phyloP scores from a whole-genome alignment of 2,888 invertebrate genomes.

The Cantharis lateralis region DNA sequence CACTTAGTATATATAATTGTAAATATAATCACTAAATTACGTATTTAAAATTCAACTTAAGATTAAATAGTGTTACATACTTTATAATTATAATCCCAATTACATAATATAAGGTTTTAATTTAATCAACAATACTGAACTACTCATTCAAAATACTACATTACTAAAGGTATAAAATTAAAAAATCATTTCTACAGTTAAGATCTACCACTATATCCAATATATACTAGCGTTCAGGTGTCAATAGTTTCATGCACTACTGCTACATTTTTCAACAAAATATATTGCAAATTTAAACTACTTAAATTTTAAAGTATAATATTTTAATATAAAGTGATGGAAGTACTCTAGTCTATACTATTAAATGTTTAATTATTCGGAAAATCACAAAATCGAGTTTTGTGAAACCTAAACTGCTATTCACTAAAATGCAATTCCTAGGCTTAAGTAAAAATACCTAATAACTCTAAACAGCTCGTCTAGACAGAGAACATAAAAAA shows the following conservation, averaged over 20 bases:
- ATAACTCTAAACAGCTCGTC: neutral
- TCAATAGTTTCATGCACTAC: neutral
- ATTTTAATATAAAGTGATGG: neutral
- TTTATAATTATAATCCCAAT: neutral
- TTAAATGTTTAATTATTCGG: neutral
- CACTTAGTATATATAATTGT: neutral
- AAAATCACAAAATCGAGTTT: neutral
- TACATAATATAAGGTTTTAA: neutral
- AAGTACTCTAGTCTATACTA: neutral
- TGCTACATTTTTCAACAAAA: neutral
- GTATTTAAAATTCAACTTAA: neutral
- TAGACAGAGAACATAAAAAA: neutral
- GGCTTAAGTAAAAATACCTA: neutral
- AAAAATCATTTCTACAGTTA: neutral
- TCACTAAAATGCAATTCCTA: neutral
- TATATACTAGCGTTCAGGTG: neutral
- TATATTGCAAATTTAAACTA: neutral
- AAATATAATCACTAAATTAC: neutral
- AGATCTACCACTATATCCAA: neutral
- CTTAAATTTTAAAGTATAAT: neutral
- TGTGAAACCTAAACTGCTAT: neutral
- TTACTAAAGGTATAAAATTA: neutral
- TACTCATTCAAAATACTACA: neutral
- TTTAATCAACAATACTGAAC: neutral
- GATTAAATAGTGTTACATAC: neutral